Percentiles rank a stretch among this genome's conserved stretches.
These are phyloP conservation scores for Philereme transversata DNA, from an alignment of 2,888 invertebrate genomes.

Conservation along the genomic window DNA sequence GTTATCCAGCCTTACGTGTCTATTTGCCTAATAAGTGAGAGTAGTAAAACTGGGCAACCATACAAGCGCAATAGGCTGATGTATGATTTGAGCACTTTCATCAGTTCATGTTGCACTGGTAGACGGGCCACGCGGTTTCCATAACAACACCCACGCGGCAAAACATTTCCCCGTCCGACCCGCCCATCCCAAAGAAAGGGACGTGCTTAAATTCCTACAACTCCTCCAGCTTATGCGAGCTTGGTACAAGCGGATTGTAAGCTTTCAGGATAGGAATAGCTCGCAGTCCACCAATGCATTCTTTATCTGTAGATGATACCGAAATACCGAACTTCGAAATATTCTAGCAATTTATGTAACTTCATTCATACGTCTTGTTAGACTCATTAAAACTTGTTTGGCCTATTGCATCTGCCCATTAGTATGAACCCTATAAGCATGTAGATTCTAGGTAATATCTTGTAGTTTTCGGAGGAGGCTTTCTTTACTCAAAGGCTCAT, in stretches of 20 bases:
- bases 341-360: not conserved
- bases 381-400: no score
- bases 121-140: constrained; percentile 69
- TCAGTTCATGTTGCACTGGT: constrained; percentile 58
- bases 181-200: constrained; percentile 66
- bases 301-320: constrained; percentile 25
- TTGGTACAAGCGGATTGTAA: constrained; percentile 85
- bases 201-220: constrained; percentile 50
- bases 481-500: constrained; percentile 4
- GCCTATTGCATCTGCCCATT: no score
- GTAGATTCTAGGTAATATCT: no score
- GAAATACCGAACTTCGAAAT: constrained; percentile 2
- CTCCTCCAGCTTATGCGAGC: constrained; percentile 66
- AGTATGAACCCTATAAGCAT: no score
- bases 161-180: constrained; percentile 55
- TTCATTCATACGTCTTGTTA: no score
- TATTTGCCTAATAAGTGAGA: no score
- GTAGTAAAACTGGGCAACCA: not conserved
- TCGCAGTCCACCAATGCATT: constrained; percentile 52
- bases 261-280: constrained; percentile 86
- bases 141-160: constrained; percentile 73
- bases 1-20: no score
- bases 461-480: not conserved
- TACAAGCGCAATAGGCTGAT: not conserved
- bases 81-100: constrained; percentile 48